phyloP scores from a whole-genome alignment of 2,888 invertebrate genomes.

The Ichneumoninae sp. region DNA sequence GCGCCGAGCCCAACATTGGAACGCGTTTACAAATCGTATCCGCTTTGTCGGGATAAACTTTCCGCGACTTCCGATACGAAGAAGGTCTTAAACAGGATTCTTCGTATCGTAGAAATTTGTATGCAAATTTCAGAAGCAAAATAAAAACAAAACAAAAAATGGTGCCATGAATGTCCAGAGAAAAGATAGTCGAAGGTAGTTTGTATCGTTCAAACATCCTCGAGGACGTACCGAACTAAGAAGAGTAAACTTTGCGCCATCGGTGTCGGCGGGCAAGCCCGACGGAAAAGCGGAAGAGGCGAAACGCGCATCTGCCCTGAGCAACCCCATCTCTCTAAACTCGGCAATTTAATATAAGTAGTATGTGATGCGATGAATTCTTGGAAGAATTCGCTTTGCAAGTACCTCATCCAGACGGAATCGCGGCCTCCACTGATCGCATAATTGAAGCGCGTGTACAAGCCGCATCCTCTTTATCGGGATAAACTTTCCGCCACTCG shows the following conservation, averaged over 20 bases:
- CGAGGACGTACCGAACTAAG: conserved; percentile 1
- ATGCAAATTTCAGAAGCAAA: too few relatives aligned
- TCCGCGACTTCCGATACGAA: neutral
- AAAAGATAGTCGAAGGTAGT: neutral
- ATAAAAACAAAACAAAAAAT: too few relatives aligned
- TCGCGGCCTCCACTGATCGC: neutral
- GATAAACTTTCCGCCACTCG: too few relatives aligned
- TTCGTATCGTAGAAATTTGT: too few relatives aligned
- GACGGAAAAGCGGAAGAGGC: conserved; percentile 27
- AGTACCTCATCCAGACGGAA: neutral
- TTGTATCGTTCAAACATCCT: conserved; percentile 53
- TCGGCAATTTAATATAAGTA: neutral
- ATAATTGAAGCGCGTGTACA: neutral
- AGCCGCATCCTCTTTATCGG: neutral
- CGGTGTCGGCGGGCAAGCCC: neutral
- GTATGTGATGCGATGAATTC: neutral
- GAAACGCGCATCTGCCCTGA: neutral
- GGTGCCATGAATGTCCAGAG: too few relatives aligned
- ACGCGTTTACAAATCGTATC: neutral
- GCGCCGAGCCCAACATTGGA: neutral
- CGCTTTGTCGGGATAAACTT: neutral
- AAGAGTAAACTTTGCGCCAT: conserved; percentile 39
- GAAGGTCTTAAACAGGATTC: neutral
- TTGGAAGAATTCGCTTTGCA: neutral
- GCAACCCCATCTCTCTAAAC: neutral